Percentiles rank a stretch among this genome's conserved stretches.
Conservation (phyloP, 1,140 invertebrate genomes). For the Battus philenor region DNA sequence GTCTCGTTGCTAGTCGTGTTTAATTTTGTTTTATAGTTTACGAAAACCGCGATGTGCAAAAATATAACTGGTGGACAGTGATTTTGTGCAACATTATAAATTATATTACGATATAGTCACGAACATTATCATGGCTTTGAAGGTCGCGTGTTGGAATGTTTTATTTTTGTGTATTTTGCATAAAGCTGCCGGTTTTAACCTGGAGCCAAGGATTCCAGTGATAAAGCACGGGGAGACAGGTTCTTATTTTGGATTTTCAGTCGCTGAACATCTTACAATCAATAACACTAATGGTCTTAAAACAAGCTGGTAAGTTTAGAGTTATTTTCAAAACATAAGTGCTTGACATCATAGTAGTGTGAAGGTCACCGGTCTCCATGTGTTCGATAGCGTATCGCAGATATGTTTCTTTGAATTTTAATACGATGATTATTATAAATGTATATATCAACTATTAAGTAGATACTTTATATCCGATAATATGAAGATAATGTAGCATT, state of each 20-base stretch:
- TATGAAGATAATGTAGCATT: too few species aligned
- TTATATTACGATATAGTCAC: slow-evolving; percentile 38
- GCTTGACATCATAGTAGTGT: slow-evolving; percentile 59
- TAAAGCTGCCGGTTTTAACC: slow-evolving; percentile 81
- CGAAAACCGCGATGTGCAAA: slow-evolving; percentile 69
- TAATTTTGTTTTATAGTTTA: slow-evolving; percentile 25
- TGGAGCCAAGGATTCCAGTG: slow-evolving; percentile 89
- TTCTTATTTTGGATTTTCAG: slow-evolving; percentile 93
- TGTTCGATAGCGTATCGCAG: slow-evolving; percentile 37
- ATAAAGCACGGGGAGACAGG: slow-evolving; percentile 83
- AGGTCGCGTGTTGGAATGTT: slow-evolving; percentile 47
- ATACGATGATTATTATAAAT: too few species aligned
- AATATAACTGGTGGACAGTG: slow-evolving; percentile 55
- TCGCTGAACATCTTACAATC: slow-evolving; percentile 86
- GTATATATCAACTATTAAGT: too few species aligned
- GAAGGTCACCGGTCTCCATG: slow-evolving; percentile 61
- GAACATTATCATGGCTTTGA: slow-evolving; percentile 54
- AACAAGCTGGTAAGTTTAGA: slow-evolving; percentile 78
- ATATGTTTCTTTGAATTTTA: too few species aligned
- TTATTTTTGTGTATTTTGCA: slow-evolving; percentile 65
- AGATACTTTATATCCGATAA: too few species aligned
- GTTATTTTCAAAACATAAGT: slow-evolving; percentile 25
- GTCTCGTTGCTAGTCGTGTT: slow-evolving; percentile 38
- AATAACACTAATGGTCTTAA: slow-evolving; percentile 51
- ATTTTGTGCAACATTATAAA: slow-evolving; percentile 46